Base-by-base conservation (phyloP, 2,797 vertebrate genomes). In the Distichodus sexfasciatus region DNA sequence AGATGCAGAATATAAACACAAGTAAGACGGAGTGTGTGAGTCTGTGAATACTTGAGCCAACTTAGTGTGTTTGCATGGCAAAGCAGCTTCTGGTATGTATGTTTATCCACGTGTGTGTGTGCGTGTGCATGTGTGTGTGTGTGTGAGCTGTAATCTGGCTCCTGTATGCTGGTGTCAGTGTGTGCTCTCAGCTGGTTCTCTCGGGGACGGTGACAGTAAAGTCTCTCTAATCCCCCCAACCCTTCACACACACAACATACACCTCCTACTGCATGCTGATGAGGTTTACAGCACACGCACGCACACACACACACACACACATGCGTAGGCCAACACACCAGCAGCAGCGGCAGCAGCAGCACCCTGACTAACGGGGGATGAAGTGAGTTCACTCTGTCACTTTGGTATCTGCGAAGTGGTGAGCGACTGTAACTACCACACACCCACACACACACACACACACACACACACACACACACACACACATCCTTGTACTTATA, bases 191-290 rank as follows among this genome's bases (percentile, higher is more conserved):
- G 91, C 83, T 81, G 87, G 87, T 87, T 91, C 92, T 93, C 92
- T 86, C 84, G 86, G 92, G 61, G 87, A 93, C 90, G 81, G 90
- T 93, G 93, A 91, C 84, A 90, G 93, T 93, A 92, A 94, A 95
- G 94, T 94, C 93, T 84, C 82, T 90, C 92, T 95, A 95, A 97
- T 95, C 93, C 92, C 92, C 92, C 92, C 90, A 86, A 92, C 90
- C 91, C 86, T 59, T 51, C 75, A 77, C 72, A 69, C 60, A 72
- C 91, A 92, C 86, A 92, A 93, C 91, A 91, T 92, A 91, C 93
- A 93, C 89, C 81, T 78, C 66, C 79, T 84, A 76, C 81, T 85
- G 94, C 94, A 94, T 92, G 93, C 92, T 90, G 93, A 95, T 95
- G 90, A 95, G 79, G 74, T 88, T 87, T 83, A 82, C 82, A 76